Evolutionary conservation across 2,797 vertebrate genomes (phyloP).

Genomic region (Sparidentex hasta): DNA sequence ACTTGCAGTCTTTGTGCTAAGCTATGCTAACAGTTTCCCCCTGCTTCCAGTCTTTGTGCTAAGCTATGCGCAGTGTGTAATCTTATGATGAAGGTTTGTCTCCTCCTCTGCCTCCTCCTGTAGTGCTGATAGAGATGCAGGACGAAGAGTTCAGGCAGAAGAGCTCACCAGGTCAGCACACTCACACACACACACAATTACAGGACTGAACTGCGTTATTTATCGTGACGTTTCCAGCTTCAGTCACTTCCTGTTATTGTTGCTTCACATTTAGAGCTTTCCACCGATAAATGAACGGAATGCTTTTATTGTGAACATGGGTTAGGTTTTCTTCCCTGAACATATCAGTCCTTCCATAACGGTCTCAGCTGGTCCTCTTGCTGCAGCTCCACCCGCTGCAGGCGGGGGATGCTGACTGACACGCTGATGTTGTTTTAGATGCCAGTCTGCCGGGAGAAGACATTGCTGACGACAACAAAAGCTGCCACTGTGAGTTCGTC

Average conservation of each 20-base stretch:
- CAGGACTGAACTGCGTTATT: not conserved
- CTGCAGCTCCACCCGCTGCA: not conserved
- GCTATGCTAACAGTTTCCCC: not conserved
- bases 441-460: slow-evolving; percentile 96
- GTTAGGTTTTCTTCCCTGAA: too few species aligned
- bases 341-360: too few species aligned
- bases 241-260: not conserved
- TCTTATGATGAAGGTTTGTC: slow-evolving; percentile 60
- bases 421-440: slow-evolving; percentile 82
- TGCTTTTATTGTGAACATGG: not conserved
- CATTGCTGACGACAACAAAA: slow-evolving; percentile 94
- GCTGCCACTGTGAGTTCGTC: slow-evolving; percentile 97
- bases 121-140: slow-evolving; percentile 91
- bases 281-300: not conserved
- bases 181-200: slow-evolving; percentile 16
- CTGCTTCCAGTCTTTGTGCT: not conserved
- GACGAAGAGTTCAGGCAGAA: slow-evolving; percentile 90
- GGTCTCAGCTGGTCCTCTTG: not conserved
- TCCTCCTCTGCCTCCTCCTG: slow-evolving; percentile 66
- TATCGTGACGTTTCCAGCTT: not conserved
- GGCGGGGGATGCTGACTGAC: not conserved
- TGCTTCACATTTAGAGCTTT: not conserved
- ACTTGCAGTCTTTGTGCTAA: not conserved
- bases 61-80: slow-evolving; percentile 11
- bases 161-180: slow-evolving; percentile 86